These are phyloP conservation scores for Campoplex capitator DNA, from an alignment of 2,888 invertebrate genomes.

Conservation along the genomic window DNA sequence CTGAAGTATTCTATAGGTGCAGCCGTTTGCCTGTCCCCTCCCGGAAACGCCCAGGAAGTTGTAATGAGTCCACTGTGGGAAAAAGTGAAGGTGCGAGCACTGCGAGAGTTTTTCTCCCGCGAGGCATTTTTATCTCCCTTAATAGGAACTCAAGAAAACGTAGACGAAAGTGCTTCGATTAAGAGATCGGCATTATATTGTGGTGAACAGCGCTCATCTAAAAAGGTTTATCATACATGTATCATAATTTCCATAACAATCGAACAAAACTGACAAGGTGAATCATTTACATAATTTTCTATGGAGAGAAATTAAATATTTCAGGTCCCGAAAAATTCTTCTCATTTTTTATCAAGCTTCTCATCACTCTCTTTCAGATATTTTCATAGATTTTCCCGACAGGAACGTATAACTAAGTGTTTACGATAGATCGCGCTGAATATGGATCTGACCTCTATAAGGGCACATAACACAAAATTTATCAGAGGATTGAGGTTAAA, in stretches of 20 bases:
- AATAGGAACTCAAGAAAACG: constrained; percentile 38
- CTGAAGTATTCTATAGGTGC: constrained; percentile 44
- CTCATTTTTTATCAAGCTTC: too few relatives aligned
- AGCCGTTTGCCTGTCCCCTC: constrained; percentile 67
- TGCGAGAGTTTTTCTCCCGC: constrained; percentile 64
- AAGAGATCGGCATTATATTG: constrained; percentile 25
- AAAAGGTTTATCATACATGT: constrained; percentile 31
- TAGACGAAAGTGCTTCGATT: constrained; percentile 14
- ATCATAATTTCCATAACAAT: constrained; percentile 5
- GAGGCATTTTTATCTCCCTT: constrained; percentile 49
- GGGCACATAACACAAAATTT: too few relatives aligned
- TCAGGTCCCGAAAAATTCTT: neutral
- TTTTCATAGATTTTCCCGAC: too few relatives aligned
- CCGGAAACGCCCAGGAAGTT: constrained; percentile 80
- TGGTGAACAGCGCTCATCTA: constrained; percentile 13
- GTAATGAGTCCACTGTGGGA: constrained; percentile 82
- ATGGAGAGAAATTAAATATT: neutral
- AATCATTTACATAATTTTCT: neutral
- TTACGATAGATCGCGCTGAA: too few relatives aligned
- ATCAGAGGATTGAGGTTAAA: too few relatives aligned
- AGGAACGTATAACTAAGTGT: too few relatives aligned
- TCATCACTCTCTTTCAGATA: too few relatives aligned
- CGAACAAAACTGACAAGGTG: neutral
- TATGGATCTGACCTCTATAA: too few relatives aligned
- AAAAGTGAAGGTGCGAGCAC: constrained; percentile 70